Evolutionary conservation across 2,888 invertebrate species (phyloP).

Genomic region (Cistogaster globosa): DNA sequence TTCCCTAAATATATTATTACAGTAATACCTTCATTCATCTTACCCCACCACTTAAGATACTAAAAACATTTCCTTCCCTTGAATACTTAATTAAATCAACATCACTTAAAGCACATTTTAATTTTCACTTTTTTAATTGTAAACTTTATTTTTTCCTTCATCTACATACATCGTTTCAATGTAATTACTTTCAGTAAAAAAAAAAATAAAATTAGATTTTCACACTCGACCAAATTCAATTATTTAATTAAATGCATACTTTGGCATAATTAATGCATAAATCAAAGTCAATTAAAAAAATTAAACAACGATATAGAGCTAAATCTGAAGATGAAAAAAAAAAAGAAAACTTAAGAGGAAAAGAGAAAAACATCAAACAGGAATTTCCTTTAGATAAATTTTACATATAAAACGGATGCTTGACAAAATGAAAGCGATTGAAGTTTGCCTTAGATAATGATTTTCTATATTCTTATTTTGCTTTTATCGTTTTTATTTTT

Average conservation of each 20-base stretch:
- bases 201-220: constrained; percentile 48
- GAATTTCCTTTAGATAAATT: constrained; percentile 30
- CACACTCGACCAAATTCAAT: constrained; percentile 67
- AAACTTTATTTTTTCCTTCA: no score
- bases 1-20: no score
- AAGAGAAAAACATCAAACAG: constrained; percentile 9
- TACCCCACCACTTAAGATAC: no score
- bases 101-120: no score
- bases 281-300: constrained; percentile 41
- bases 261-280: constrained; percentile 70
- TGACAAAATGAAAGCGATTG: background rate
- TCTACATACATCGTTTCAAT: background rate
- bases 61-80: no score
- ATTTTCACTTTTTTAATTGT: no score
- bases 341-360: background rate
- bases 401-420: background rate
- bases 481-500: background rate
- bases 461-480: background rate
- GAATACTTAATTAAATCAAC: no score
- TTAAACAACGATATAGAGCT: background rate
- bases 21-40: no score
- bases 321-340: background rate
- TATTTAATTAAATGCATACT: constrained; percentile 72
- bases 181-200: background rate
- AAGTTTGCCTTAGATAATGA: constrained; percentile 7